These are phyloP conservation scores for Cladopsammia gracilis DNA, from an alignment of 64 coral and sea anemone genomes.

Conservation along the genomic window DNA sequence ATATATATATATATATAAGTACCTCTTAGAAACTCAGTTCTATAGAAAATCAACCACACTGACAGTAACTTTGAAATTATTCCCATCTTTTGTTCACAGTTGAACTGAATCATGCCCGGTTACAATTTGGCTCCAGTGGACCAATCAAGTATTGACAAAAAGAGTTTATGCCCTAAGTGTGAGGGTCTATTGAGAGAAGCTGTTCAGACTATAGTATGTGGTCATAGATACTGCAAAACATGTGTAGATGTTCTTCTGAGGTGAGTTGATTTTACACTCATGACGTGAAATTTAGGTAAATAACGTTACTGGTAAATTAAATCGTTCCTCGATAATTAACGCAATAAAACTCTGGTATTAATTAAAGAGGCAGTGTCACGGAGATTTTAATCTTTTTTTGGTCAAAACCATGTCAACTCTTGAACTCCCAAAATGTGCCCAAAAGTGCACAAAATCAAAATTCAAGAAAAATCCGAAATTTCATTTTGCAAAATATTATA, in stretches of 20 bases:
- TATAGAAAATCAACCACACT: background rate
- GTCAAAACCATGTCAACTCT: too few species aligned
- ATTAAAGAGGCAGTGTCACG: too few species aligned
- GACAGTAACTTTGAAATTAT: background rate
- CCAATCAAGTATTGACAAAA: constrained; percentile 22
- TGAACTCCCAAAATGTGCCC: too few species aligned
- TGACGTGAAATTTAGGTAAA: background rate
- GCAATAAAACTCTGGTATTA: too few species aligned
- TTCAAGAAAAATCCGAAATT: too few species aligned
- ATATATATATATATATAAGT: too few species aligned
- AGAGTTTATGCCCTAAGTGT: constrained; percentile 53
- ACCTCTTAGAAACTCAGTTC: too few species aligned
- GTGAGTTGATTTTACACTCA: background rate
- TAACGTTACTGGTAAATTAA: too few species aligned
- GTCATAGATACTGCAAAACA: constrained; percentile 60
- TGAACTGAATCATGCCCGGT: constrained; percentile 29
- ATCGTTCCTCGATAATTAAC: too few species aligned
- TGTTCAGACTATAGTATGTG: constrained; percentile 68
- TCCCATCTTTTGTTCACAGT: background rate
- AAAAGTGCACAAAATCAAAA: too few species aligned
- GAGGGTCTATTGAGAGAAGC: constrained; percentile 15
- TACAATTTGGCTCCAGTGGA: constrained; percentile 13
- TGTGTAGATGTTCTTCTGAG: constrained; percentile 55
- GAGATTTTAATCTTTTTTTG: too few species aligned
- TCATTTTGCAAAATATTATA: too few species aligned